These are phyloP conservation scores for Vollenhovia emeryi DNA, from an alignment of 1,140 invertebrate genomes.

Conservation along the genomic window DNA sequence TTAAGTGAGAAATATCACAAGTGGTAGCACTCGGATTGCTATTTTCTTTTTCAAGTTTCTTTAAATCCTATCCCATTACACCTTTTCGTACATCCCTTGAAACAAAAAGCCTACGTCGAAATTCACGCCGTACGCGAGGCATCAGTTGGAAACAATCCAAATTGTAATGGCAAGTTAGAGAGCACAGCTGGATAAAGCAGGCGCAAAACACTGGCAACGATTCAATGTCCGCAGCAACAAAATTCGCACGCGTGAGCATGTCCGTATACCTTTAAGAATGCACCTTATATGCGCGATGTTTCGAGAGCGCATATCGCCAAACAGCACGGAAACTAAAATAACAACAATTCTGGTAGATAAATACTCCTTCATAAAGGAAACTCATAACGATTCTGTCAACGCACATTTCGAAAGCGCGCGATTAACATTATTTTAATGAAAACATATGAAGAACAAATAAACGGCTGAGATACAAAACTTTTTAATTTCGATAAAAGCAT, in stretches of 20 bases:
- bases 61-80: not conserved
- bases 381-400: not conserved
- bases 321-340: conserved; percentile 83
- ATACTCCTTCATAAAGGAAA: not conserved
- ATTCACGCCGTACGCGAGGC: conserved; percentile 60
- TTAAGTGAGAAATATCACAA: conserved; percentile 21
- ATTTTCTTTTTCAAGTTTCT: not conserved
- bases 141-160: conserved; percentile 70
- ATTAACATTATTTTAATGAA: conserved; percentile 12
- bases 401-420: not conserved
- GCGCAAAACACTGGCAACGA: conserved; percentile 68
- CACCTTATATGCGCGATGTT: conserved; percentile 87
- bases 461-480: conserved; percentile 7
- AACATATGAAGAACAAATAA: not conserved
- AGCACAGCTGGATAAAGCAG: conserved; percentile 61
- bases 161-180: conserved; percentile 34
- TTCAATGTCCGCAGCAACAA: conserved; percentile 67
- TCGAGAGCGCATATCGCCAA: conserved; percentile 85
- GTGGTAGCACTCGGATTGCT: not conserved
- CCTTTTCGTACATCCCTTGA: not conserved
- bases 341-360: conserved; percentile 61
- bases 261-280: conserved; percentile 87
- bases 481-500: conserved; percentile 27
- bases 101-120: conserved; percentile 46
- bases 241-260: conserved; percentile 70